These are phyloP conservation scores for Bujurquina vittata DNA, from an alignment of 2,113 vertebrate species.

Conservation along the genomic window DNA sequence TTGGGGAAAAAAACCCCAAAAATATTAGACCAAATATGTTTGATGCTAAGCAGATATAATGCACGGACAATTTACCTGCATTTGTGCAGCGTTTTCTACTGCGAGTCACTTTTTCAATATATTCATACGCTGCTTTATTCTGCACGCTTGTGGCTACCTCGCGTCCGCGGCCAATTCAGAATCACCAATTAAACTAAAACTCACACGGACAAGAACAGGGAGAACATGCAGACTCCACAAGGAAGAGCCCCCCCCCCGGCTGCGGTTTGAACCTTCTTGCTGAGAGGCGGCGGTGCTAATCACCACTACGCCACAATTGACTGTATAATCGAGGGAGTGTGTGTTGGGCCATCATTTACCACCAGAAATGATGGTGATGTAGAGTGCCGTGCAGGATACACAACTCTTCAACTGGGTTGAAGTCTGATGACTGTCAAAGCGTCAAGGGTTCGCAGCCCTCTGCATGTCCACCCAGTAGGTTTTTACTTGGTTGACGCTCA, in stretches of 20 bases:
- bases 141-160: too few species aligned
- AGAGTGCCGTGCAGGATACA: neutral
- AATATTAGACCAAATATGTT: neutral
- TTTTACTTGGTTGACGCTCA: conserved; percentile 57
- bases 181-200: too few species aligned
- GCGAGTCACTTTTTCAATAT: too few species aligned
- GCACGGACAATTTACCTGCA: too few species aligned
- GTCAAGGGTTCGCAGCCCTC: neutral
- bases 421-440: neutral
- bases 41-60: neutral
- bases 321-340: neutral
- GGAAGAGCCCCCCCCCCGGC: neutral
- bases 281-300: neutral
- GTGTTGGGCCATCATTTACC: neutral
- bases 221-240: neutral
- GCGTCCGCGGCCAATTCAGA: too few species aligned
- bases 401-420: neutral
- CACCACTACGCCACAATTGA: too few species aligned
- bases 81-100: too few species aligned
- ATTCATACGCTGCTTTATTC: too few species aligned
- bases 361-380: neutral
- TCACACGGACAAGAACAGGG: neutral
- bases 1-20: neutral
- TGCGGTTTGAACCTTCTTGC: neutral
- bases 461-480: conserved; percentile 42